Percentiles rank a stretch among this genome's conserved stretches.
Conservation (phyloP, 1,140 invertebrate genomes). For the Adoxophyes honmai region DNA sequence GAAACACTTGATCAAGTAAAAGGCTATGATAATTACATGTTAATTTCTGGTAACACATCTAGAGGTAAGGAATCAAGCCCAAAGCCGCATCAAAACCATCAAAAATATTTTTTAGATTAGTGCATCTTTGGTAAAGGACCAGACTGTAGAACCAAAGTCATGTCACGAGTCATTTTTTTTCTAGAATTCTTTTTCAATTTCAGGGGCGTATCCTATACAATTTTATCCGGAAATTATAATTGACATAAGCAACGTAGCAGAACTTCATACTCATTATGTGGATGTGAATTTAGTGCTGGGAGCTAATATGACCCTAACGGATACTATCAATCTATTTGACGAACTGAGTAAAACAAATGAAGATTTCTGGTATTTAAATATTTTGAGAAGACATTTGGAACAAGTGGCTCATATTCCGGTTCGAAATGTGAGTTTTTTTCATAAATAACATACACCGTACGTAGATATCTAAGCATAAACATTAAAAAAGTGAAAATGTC, state of each 20-base stretch:
- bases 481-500: too few relatives aligned
- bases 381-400: constrained; percentile 23
- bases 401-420: constrained; percentile 29
- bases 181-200: constrained; percentile 6
- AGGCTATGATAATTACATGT: constrained; percentile 28
- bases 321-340: constrained; percentile 24
- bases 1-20: constrained; percentile 20
- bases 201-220: constrained; percentile 24
- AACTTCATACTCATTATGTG: constrained; percentile 23
- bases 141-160: too few relatives aligned
- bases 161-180: too few relatives aligned
- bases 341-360: constrained; percentile 21
- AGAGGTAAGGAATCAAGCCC: constrained; percentile 25
- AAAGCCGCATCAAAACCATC: too few relatives aligned
- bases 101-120: too few relatives aligned
- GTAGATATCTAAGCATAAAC: too few relatives aligned
- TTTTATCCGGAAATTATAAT: constrained; percentile 27
- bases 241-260: constrained; percentile 24
- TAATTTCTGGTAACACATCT: constrained; percentile 27
- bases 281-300: constrained; percentile 30
- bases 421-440: constrained; percentile 25
- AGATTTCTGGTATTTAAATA: constrained; percentile 27
- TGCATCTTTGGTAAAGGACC: too few relatives aligned
- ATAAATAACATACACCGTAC: background rate
- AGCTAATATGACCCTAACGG: constrained; percentile 25